phyloP scores from a whole-genome alignment of 1,140 invertebrate genomes.

The Tigriopus japonicus region DNA sequence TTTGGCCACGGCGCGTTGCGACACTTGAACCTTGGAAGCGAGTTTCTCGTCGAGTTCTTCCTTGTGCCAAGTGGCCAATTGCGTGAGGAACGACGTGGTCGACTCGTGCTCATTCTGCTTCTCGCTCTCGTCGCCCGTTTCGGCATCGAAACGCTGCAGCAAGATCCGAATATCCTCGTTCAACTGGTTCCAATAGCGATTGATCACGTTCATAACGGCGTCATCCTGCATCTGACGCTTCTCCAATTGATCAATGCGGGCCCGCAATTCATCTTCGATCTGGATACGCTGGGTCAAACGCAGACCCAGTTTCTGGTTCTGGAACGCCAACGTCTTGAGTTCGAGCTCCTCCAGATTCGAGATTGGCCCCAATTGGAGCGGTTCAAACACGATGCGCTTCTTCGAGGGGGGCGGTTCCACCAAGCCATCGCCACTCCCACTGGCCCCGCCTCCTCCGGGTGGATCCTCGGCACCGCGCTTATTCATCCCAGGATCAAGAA shows the following conservation, averaged over 20 bases:
- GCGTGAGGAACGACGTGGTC: slow-evolving; percentile 84
- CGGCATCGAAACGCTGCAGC: slow-evolving; percentile 86
- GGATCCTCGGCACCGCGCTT: neutral
- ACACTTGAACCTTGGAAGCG: slow-evolving; percentile 50
- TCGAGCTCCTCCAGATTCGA: slow-evolving; percentile 92
- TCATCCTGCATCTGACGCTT: slow-evolving; percentile 93
- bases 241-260: slow-evolving; percentile 87
- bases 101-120: slow-evolving; percentile 77
- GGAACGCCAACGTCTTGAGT: slow-evolving; percentile 86
- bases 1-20: slow-evolving; percentile 80
- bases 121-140: slow-evolving; percentile 67
- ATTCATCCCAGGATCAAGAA: neutral
- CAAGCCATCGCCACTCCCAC: slow-evolving; percentile 26
- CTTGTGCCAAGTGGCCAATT: slow-evolving; percentile 94
- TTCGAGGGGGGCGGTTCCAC: slow-evolving; percentile 42
- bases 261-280: slow-evolving; percentile 66
- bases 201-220: slow-evolving; percentile 90
- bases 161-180: slow-evolving; percentile 91
- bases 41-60: slow-evolving; percentile 89
- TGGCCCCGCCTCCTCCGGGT: neutral
- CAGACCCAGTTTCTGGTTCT: slow-evolving; percentile 42
- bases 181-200: slow-evolving; percentile 91
- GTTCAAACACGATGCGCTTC: slow-evolving; percentile 62
- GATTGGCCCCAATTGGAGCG: slow-evolving; percentile 71
- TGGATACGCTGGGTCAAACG: slow-evolving; percentile 73